Percentiles rank a stretch among this genome's conserved stretches.
Conservation (phyloP, 2,888 invertebrate species). For the Idaea straminata region DNA sequence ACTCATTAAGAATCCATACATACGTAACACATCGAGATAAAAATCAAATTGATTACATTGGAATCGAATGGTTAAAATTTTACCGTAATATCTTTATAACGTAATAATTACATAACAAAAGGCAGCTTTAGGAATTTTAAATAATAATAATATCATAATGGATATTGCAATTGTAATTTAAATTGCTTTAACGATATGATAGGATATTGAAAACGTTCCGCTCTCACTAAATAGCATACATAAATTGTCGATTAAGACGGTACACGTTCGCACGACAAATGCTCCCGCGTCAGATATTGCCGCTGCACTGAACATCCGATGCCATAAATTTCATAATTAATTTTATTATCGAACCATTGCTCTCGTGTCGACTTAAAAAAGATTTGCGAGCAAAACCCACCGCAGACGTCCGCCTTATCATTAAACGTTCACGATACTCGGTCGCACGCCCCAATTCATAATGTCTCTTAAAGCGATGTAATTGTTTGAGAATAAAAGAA, state of each 20-base stretch:
- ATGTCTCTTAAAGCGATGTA: conserved; percentile 58
- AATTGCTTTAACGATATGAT: conserved; percentile 48
- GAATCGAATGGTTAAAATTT: conserved; percentile 14
- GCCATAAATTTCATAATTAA: conserved; percentile 73
- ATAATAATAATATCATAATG: conserved; percentile 35
- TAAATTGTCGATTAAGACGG: conserved; percentile 68
- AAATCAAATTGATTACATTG: no score
- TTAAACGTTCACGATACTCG: conserved; percentile 63
- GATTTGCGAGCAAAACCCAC: conserved; percentile 69
- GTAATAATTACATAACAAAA: neutral
- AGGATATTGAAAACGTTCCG: conserved; percentile 40
- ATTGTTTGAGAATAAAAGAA: conserved; percentile 67
- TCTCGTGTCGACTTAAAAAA: conserved; percentile 67
- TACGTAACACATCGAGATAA: no score
- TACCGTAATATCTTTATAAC: conserved; percentile 14
- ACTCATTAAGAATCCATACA: no score
- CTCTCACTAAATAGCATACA: conserved; percentile 53
- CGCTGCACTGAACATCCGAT: conserved; percentile 38
- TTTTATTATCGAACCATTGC: conserved; percentile 68
- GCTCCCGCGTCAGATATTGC: conserved; percentile 44
- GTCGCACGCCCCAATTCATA: conserved; percentile 50
- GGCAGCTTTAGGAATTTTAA: conserved; percentile 21
- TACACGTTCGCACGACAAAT: conserved; percentile 61
- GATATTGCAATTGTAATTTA: conserved; percentile 49
- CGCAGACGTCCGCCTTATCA: conserved; percentile 63